Percentiles rank a stretch among this genome's conserved stretches.
Evolutionary conservation across 2,888 invertebrate genomes (phyloP).

Genomic region (Caenorhabditis becei): DNA sequence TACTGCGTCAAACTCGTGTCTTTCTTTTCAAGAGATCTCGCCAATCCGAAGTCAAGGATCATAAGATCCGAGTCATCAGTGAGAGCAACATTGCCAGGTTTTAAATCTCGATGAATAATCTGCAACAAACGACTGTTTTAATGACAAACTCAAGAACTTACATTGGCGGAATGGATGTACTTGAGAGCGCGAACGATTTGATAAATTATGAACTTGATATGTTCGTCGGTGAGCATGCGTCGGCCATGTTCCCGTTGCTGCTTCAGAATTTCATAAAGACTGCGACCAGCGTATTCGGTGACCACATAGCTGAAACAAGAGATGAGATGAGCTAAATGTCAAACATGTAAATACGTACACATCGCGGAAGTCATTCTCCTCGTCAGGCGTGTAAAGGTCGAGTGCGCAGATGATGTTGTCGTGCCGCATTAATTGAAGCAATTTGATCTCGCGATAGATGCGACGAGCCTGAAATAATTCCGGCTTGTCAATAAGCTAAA

Average conservation of each 20-base stretch:
- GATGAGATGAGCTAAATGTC: not conserved
- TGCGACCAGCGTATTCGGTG: constrained; percentile 78
- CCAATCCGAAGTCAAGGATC: constrained; percentile 79
- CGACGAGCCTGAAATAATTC: constrained; percentile 87
- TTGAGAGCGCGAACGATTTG: constrained; percentile 97
- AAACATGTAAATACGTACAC: constrained; percentile 67
- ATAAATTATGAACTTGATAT: constrained; percentile 97
- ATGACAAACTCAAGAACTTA: constrained; percentile 32
- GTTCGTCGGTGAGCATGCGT: constrained; percentile 90
- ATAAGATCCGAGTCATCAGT: constrained; percentile 75
- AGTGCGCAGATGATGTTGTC: constrained; percentile 90
- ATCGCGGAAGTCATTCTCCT: constrained; percentile 71
- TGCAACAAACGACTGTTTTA: constrained; percentile 29
- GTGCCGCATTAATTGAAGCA: constrained; percentile 98
- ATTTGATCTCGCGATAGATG: constrained; percentile 94
- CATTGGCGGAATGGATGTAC: constrained; percentile 80
- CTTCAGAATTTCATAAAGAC: constrained; percentile 70
- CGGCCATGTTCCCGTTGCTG: constrained; percentile 46
- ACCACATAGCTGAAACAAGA: constrained; percentile 76
- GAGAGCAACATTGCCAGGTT: constrained; percentile 78
- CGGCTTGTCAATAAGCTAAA: not conserved
- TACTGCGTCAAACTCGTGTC: constrained; percentile 70
- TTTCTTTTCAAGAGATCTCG: constrained; percentile 73
- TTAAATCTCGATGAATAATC: constrained; percentile 80
- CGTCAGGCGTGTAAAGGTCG: constrained; percentile 77